Conservation (phyloP, 2,888 invertebrate genomes). For the Macrosiphum euphorbiae region DNA sequence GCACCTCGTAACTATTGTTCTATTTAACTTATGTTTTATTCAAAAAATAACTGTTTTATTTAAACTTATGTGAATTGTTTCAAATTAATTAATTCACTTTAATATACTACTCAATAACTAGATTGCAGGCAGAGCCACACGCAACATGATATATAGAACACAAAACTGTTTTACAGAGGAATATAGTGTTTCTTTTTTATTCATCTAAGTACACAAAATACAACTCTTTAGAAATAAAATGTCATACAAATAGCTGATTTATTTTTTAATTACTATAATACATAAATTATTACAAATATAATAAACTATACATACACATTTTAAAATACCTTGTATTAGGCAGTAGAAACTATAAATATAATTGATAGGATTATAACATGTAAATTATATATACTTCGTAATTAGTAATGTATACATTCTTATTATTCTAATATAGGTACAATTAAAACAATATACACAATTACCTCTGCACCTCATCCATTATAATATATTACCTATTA, state of each 20-base stretch:
- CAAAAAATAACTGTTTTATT: too few relatives aligned
- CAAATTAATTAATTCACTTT: too few relatives aligned
- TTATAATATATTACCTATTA: background rate
- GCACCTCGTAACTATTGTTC: too few relatives aligned
- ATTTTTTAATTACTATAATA: background rate
- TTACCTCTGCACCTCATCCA: background rate
- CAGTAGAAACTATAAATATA: background rate
- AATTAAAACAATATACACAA: background rate
- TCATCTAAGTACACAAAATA: background rate
- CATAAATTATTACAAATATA: background rate
- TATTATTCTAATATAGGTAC: background rate
- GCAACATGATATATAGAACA: background rate
- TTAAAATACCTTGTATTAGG: background rate
- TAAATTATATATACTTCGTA: background rate
- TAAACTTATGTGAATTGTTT: too few relatives aligned
- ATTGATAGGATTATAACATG: background rate
- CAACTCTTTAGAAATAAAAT: background rate
- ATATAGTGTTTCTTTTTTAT: background rate
- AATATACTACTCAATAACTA: too few relatives aligned
- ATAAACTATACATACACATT: background rate
- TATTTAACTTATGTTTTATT: too few relatives aligned
- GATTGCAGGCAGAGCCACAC: too few relatives aligned
- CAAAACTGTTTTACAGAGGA: background rate
- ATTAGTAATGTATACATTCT: background rate
- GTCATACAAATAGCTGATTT: background rate